Conservation (phyloP, 1,140 invertebrate genomes). For the Hestina assimilis region DNA sequence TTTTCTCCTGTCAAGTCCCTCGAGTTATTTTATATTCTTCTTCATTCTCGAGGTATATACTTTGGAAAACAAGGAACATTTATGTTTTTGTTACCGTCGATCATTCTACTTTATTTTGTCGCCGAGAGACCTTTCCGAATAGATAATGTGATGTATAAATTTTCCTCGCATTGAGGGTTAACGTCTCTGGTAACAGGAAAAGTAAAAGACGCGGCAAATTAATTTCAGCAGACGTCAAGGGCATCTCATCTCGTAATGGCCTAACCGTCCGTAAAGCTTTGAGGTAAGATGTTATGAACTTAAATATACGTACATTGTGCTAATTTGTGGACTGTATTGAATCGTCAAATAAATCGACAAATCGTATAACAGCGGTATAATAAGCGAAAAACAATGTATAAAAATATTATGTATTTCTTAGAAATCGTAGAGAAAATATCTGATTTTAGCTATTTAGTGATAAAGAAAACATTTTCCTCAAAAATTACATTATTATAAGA, state of each 20-base stretch:
- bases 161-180: slow-evolving; percentile 44
- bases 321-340: no score
- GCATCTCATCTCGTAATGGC: slow-evolving; percentile 5
- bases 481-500: no score
- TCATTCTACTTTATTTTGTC: slow-evolving; percentile 63
- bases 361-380: no score
- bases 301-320: no score
- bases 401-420: no score
- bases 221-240: slow-evolving; percentile 49
- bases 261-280: slow-evolving; percentile 2
- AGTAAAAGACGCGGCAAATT: slow-evolving; percentile 69
- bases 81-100: slow-evolving; percentile 36
- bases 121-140: slow-evolving; percentile 65
- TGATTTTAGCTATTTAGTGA: no score
- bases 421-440: no score
- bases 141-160: slow-evolving; percentile 71
- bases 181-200: slow-evolving; percentile 50
- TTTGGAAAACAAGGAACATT: slow-evolving; percentile 11
- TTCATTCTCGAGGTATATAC: not conserved
- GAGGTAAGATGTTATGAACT: not conserved
- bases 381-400: no score
- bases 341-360: no score
- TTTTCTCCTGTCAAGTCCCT: not conserved
- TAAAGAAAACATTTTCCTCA: no score
- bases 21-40: no score